Evolutionary conservation across 35 echinoderm and acorn worm species (phyloP), one percentile per base, ranked within the genome.

Genomic region (Eucidaris tribuloides): DNA sequence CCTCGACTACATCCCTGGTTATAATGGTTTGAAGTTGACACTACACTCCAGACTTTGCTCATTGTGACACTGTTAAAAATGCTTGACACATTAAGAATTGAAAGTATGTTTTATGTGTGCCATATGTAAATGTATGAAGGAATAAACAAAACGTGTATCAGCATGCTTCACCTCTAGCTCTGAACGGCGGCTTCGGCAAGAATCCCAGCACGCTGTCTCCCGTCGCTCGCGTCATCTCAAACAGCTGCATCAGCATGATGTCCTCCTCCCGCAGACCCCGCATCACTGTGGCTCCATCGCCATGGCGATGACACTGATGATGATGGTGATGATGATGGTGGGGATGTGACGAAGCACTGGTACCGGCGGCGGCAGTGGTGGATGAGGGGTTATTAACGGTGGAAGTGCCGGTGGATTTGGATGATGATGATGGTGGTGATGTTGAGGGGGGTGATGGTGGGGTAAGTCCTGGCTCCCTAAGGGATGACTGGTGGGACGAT

Each of bases 191-290:
- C 54, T 82, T 89, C 4, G 92, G 87, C 57, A 89, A 81, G 59
- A 76, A 89, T 19, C 86, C 61, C 62, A 81, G 62, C 3, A 90
- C 18, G 33, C 59, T 88, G 49, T 88, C 76, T 7, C 88, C 92
- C 13, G 82, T 77, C 4, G 62, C 81, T 55, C 83, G 55, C 50
- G 83, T 76, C 25, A 84, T 42, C 56, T 89, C 68, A 11, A 94
- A 78, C 31, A 84, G 46, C 56, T 94, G 92, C 56, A 94, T 65
- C 76, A 94, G 39, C 90, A 92, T 92, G 61, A 86, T 78, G 36
- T 92, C 90, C 32, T 92, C 90, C 63, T 92, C 84, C 49, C 62
- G 31, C 4, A 84, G 65, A 18, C 40, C 56, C 62, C 44, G 82
- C 46, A 84, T 45, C 31, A 79, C 60, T 62, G 78, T 58, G 46